Base-by-base conservation (phyloP, 2,888 invertebrate species). In the Acanthosepion pharaonis region DNA sequence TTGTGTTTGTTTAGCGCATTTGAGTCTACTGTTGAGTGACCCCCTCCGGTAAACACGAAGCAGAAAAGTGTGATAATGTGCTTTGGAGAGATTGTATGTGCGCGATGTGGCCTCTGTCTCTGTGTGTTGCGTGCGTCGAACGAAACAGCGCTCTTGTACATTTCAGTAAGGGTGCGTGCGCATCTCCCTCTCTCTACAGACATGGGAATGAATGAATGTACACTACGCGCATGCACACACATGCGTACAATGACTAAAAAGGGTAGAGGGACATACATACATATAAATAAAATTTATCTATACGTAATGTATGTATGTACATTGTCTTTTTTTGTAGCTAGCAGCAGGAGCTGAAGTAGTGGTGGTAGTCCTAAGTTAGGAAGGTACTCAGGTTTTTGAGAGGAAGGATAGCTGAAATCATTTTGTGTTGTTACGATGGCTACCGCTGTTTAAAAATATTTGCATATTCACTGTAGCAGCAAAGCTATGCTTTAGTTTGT, bases 21-120 rank as follows among this genome's bases (percentile, higher is more conserved):
- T 78, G n/a, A 78, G 78, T n/a, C n/a, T 78, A 78, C 78, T 78
- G 78, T 78, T 78, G 78, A 78, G 78, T 78, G 78, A 78, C 78
- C 78, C 78, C 78, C 78, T 78, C 78, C 78, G 78, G 78, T 78
- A 78, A 78, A 78, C n/a, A 78, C 78, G 78, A 78, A 78, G 15
- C n/a, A 78, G 78, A 78, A 78, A 78, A 33, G 78, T 78, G 78
- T 78, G 78, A 78, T 78, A n/a, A n/a, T 33, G n/a, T n/a, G 78
- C 11, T 18, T 18, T 2, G n/a, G 78, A 78, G 78, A 78, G 78
- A n/a, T 33, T n/a, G 78, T 78, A 11, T 78, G 78, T 78, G 78
- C n/a, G 78, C n/a, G n/a, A 18, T 78, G 78, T n/a, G 78, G 78
- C 78, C n/a, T 78, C 78, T 78, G 15, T n/a, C n/a, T n/a, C n/a